A percentile compares a stretch with the other conserved stretches of the same genome.
These are phyloP conservation scores for Clostera curtula DNA, from an alignment of 2,888 invertebrate genomes.

Conservation along the genomic window DNA sequence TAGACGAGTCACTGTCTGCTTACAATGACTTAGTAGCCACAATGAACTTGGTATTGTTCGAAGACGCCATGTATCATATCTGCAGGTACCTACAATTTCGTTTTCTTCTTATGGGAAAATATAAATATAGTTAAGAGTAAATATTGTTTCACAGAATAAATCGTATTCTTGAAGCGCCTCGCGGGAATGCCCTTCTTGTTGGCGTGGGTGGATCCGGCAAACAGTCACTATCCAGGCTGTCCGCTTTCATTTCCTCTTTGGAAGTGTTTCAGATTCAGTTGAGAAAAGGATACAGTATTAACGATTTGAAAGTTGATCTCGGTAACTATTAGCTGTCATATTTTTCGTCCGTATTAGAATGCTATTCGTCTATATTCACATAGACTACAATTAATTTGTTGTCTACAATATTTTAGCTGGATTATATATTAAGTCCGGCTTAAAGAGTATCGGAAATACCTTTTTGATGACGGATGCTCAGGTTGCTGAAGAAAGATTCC, in stretches of 20 bases:
- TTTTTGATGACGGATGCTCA: constrained; percentile 97
- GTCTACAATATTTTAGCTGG: constrained; percentile 61
- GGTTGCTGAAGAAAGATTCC: constrained; percentile 91
- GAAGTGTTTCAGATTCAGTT: constrained; percentile 96
- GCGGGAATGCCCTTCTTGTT: constrained; percentile 93
- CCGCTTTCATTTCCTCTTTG: constrained; percentile 91
- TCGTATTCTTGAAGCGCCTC: constrained; percentile 91
- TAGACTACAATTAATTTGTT: background rate
- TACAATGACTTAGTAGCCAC: constrained; percentile 94
- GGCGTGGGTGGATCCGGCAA: constrained; percentile 98
- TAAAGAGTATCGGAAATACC: constrained; percentile 88
- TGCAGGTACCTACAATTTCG: constrained; percentile 73
- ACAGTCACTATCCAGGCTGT: constrained; percentile 90
- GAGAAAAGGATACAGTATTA: constrained; percentile 89
- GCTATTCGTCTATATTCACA: background rate
- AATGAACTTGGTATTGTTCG: constrained; percentile 96
- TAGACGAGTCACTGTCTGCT: constrained; percentile 85
- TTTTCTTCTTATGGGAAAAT: background rate
- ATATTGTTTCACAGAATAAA: constrained; percentile 78
- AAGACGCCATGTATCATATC: constrained; percentile 95
- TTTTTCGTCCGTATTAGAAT: constrained; percentile 1
- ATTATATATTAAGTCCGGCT: constrained; percentile 90
- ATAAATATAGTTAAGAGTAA: background rate
- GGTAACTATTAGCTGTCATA: constrained; percentile 32
- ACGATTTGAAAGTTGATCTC: constrained; percentile 84